Evolutionary conservation across 2,888 invertebrate species (phyloP).

Genomic region (Tricholauxania praeusta): DNA sequence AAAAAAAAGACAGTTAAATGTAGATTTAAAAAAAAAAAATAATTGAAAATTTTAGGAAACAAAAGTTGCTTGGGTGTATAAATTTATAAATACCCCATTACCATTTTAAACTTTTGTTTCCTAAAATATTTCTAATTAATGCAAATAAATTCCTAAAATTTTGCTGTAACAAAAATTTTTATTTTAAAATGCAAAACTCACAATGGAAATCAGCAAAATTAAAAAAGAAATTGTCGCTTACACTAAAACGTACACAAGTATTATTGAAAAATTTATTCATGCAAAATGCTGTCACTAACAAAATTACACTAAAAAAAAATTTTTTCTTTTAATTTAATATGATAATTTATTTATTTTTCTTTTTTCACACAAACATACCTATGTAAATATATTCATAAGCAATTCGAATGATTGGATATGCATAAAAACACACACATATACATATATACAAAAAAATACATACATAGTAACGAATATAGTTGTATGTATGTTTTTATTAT

Average conservation of each 20-base stretch:
- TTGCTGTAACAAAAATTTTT: not conserved
- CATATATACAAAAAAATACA: not conserved
- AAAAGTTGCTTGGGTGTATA: not conserved
- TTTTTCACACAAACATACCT: not conserved
- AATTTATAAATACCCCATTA: not conserved
- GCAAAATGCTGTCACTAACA: no score
- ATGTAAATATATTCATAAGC: not conserved
- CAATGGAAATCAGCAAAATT: not conserved
- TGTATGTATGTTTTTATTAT: not conserved
- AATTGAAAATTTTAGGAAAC: not conserved
- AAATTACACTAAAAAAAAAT: no score
- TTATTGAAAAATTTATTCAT: no score
- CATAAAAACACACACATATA: constrained; percentile 16
- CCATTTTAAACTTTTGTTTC: not conserved
- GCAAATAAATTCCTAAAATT: not conserved
- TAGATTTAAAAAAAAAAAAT: not conserved
- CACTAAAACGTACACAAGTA: not conserved
- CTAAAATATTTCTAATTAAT: not conserved
- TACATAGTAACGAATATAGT: not conserved
- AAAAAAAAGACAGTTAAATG: not conserved
- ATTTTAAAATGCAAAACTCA: not conserved
- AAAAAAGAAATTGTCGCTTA: not conserved
- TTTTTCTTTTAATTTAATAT: no score
- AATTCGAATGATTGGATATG: not conserved
- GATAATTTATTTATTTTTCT: no score